A percentile compares a stretch with the other conserved stretches of the same genome.
Evolutionary conservation across 2,113 vertebrate species (phyloP).

Genomic region (Archilochus colubris): DNA sequence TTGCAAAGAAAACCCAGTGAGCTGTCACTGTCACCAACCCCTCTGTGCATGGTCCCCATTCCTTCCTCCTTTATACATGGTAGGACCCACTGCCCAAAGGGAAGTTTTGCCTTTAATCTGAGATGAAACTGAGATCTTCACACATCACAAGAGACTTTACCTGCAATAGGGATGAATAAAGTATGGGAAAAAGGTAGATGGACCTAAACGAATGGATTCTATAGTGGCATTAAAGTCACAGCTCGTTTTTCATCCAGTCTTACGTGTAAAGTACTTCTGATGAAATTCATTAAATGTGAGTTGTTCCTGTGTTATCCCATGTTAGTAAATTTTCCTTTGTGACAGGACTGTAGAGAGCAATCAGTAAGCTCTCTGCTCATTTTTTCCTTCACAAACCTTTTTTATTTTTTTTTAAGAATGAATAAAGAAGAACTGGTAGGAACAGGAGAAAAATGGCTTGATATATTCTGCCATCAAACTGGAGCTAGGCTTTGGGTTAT

Average conservation of each 20-base stretch:
- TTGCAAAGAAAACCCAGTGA: not conserved
- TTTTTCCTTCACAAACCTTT: not conserved
- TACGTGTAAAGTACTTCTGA: not conserved
- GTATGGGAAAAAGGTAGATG: not conserved
- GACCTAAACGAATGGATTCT: conserved; percentile 25
- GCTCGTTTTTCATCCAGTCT: conserved; percentile 23
- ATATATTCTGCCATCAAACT: conserved; percentile 40
- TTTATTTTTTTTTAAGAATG: not conserved
- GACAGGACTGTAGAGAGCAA: conserved; percentile 27
- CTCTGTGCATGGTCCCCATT: not conserved
- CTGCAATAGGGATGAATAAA: not conserved
- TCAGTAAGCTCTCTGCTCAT: conserved; percentile 5
- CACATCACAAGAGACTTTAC: not conserved
- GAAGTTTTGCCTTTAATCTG: not conserved
- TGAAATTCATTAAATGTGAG: not conserved
- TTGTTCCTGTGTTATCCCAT: not conserved
- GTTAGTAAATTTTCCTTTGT: conserved; percentile 20
- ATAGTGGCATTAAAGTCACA: conserved; percentile 8
- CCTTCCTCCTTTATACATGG: not conserved
- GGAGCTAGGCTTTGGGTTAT: not conserved
- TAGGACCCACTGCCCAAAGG: not conserved
- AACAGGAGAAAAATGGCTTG: not conserved
- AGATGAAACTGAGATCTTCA: not conserved
- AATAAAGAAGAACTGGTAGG: conserved; percentile 7
- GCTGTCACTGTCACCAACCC: not conserved